Evolutionary conservation across 92 coral and sea anemone genomes (phyloP), one percentile per base, ranked within the genome.

Genomic region (Epizoanthus fatuus): DNA sequence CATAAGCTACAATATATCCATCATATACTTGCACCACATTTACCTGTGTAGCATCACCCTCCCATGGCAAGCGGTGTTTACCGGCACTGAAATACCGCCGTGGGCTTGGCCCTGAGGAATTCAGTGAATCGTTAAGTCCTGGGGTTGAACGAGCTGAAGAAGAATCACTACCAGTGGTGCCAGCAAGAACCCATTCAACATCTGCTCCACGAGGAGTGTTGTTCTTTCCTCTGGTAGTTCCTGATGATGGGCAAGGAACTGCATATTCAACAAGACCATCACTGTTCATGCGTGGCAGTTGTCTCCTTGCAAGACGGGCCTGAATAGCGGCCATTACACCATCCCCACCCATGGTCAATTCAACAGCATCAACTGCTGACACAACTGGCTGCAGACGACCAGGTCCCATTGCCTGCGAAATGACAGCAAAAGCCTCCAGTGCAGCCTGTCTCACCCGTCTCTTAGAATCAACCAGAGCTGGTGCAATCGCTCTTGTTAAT

Each of bases 191-290:
- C 99, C 99, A 97, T 71, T 97, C 99, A 83, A 97, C 95, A 89
- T 97, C 99, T 37, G 99, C 97, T 45, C 99, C 99, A 49, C 98
- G 90, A 4, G 97, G 98, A 5, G 87, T 72, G 55, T 57, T 91
- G 69, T 35, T 90, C 71, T 93, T 95, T 32, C 95, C 98, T 68
- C 98, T 93, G 5, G 90, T 92, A 62, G 98, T 95, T 42, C 97
- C 98, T 1, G 99, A 90, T 13, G 96, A 92, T 4, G 98, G 98
- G 69, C 96, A 86, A 4, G 98, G 98, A 55, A 97, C 87, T 29
- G 99, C 99, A 91, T 95, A 97, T 81, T 97, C 99, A 29, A 97
- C 98, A 42, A 97, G 89, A 5, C 99, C 99, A 91, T 97, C 99
- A 70, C 96, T 85, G 87, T 97, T 97, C 72, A 97, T 55, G 56